A percentile compares a stretch with the other conserved stretches of the same genome.
phyloP scores from a whole-genome alignment of 2,888 invertebrate species.

The Drosophila subquinaria region DNA sequence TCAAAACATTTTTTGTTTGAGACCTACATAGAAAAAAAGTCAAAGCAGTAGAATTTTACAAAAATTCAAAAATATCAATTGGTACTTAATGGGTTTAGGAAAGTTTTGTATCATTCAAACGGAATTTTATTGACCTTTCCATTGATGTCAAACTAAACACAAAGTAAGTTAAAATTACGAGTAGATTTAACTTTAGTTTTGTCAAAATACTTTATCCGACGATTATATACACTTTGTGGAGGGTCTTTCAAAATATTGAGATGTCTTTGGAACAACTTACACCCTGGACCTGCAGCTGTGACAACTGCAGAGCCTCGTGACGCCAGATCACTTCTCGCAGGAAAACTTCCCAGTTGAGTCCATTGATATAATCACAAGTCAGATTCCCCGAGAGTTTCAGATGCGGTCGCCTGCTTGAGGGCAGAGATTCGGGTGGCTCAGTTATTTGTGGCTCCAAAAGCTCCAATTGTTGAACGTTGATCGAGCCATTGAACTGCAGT shows the following conservation, averaged over 20 bases:
- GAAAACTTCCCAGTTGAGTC: constrained; percentile 85
- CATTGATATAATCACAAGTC: constrained; percentile 85
- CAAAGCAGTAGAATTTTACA: too few species aligned
- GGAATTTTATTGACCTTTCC: too few species aligned
- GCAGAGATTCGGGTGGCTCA: constrained; percentile 37
- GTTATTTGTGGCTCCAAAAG: constrained; percentile 46
- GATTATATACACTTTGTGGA: not conserved
- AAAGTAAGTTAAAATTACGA: too few species aligned
- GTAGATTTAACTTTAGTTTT: too few species aligned
- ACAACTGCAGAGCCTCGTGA: constrained; percentile 84
- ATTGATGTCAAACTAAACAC: too few species aligned
- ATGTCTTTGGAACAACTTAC: constrained; percentile 82
- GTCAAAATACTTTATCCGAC: too few species aligned
- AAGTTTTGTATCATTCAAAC: too few species aligned
- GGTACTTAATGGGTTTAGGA: too few species aligned
- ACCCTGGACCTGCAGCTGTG: constrained; percentile 85
- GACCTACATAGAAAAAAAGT: too few species aligned
- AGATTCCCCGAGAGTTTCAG: constrained; percentile 74
- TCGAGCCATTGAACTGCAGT: constrained; percentile 71
- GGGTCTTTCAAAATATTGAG: not conserved
- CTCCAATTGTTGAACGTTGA: constrained; percentile 69
- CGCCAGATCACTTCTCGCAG: constrained; percentile 86
- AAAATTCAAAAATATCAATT: too few species aligned
- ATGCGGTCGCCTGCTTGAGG: constrained; percentile 37
- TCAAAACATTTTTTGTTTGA: too few species aligned